Percentiles rank a stretch among this genome's conserved stretches.
Conservation (phyloP, 2,113 vertebrate species). For the Aegithalos caudatus region DNA sequence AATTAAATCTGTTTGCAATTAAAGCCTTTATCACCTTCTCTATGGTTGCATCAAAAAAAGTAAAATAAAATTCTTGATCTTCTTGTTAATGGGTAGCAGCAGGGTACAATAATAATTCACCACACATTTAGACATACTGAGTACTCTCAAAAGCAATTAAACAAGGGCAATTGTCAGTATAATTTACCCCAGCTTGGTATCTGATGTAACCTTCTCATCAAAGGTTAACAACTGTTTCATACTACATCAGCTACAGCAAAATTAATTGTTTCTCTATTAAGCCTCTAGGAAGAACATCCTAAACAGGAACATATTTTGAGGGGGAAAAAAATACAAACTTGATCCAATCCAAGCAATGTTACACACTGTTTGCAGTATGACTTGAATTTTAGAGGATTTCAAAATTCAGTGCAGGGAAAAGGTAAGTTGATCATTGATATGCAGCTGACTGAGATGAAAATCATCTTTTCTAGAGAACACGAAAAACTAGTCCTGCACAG, state of each 20-base stretch:
- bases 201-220: conserved; percentile 28
- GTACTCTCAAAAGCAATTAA: conserved; percentile 56
- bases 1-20: conserved; percentile 36
- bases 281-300: not conserved
- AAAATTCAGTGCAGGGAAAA: not conserved
- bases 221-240: conserved; percentile 42
- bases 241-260: not conserved
- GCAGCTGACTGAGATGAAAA: not conserved
- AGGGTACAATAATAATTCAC: conserved; percentile 23
- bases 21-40: conserved; percentile 55
- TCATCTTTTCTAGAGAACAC: not conserved
- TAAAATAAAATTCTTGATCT: conserved; percentile 10
- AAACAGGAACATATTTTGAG: not conserved
- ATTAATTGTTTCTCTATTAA: conserved; percentile 4
- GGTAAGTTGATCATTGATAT: not conserved
- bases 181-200: conserved; percentile 44
- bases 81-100: conserved; percentile 8
- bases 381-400: not conserved
- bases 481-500: not conserved
- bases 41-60: not conserved
- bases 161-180: conserved; percentile 40
- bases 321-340: not conserved
- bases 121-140: not conserved
- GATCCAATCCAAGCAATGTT: not conserved
- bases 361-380: not conserved